Conservation (phyloP, 2,797 vertebrate genomes). For the Spinibarbus caldwelli region DNA sequence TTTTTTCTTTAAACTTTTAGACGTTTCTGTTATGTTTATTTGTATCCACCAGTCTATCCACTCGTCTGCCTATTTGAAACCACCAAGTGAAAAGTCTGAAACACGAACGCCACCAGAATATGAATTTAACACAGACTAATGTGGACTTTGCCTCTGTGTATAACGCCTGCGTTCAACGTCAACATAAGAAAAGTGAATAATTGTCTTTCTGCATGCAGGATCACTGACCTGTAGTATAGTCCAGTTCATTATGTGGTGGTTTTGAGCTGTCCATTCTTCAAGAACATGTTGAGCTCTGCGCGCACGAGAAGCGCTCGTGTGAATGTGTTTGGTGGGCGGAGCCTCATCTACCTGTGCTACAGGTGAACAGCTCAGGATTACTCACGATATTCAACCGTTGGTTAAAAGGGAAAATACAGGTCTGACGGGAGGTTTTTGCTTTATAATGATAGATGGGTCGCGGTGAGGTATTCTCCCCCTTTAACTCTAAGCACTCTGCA, state of each 20-base stretch:
- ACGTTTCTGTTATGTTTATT: neutral
- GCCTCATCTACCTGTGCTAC: neutral
- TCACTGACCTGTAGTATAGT: conserved; percentile 8
- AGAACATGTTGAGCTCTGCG: conserved; percentile 24
- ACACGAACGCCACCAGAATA: neutral
- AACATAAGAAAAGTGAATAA: neutral
- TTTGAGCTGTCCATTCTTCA: conserved; percentile 28
- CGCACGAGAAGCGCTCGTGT: too few species aligned
- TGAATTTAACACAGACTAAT: neutral
- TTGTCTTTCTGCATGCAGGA: neutral
- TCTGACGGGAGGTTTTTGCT: conserved; percentile 18
- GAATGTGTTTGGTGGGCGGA: neutral
- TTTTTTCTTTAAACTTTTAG: neutral
- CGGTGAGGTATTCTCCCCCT: neutral
- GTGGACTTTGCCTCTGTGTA: conserved; percentile 1
- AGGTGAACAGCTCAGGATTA: conserved; percentile 11
- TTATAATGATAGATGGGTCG: neutral
- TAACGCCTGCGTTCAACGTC: neutral
- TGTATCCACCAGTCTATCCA: neutral
- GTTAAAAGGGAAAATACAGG: conserved; percentile 20
- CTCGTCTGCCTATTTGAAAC: neutral
- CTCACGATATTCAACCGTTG: neutral
- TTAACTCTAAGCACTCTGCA: neutral
- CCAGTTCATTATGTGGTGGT: conserved; percentile 3
- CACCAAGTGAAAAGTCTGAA: neutral